A percentile compares a stretch with the other conserved stretches of the same genome.
Conservation (phyloP, 1,140 invertebrate species). For the Portunus trituberculatus region DNA sequence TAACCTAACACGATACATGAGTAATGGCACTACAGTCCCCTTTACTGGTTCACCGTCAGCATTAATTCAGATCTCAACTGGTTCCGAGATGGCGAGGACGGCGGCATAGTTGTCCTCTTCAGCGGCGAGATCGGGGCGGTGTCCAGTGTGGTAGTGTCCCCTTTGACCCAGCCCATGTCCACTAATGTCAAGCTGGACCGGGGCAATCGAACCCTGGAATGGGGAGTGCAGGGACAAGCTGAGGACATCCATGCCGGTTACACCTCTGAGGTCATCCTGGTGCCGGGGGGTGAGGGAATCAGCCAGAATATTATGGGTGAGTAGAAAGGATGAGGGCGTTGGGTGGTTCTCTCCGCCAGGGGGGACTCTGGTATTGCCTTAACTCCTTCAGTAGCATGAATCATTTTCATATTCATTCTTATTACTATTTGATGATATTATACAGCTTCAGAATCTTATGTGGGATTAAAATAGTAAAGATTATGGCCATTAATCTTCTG, state of each 20-base stretch:
- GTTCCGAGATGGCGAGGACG: constrained; percentile 59
- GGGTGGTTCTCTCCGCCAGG: not conserved
- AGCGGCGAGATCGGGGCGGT: not conserved
- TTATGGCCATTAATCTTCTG: too few species aligned
- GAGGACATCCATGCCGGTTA: constrained; percentile 34
- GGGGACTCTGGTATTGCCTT: not conserved
- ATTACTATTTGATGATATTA: too few species aligned
- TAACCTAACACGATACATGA: too few species aligned
- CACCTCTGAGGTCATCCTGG: constrained; percentile 21
- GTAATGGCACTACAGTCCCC: too few species aligned
- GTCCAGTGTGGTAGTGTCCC: constrained; percentile 34
- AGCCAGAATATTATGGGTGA: constrained; percentile 61
- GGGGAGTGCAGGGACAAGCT: constrained; percentile 49
- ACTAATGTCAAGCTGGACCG: constrained; percentile 43
- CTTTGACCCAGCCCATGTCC: constrained; percentile 54
- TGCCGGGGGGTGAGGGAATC: not conserved
- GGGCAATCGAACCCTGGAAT: constrained; percentile 24
- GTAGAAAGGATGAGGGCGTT: not conserved
- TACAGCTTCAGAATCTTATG: too few species aligned
- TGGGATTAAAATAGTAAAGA: too few species aligned
- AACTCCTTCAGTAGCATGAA: too few species aligned
- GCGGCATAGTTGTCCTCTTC: constrained; percentile 41
- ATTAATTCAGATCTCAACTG: not conserved
- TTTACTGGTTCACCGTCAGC: not conserved
- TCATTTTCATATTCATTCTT: too few species aligned